A percentile compares a stretch with the other conserved stretches of the same genome.
These are phyloP conservation scores for Drosophila navojoa DNA, from an alignment of 1,140 invertebrate species.

Conservation along the genomic window DNA sequence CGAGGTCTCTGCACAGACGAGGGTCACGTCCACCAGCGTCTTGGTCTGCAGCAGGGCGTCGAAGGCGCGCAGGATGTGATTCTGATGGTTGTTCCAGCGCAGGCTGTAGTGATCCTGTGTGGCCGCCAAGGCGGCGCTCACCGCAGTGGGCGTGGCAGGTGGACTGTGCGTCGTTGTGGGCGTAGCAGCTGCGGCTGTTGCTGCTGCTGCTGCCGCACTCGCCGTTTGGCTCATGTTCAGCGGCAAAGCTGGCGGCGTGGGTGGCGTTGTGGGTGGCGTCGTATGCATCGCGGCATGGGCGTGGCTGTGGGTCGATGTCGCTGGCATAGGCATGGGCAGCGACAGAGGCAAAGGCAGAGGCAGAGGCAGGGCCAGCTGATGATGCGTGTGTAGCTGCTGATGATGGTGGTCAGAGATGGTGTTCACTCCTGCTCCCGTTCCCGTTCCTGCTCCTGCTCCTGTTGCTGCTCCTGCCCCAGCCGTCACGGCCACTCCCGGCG, in stretches of 20 bases:
- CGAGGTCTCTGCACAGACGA: slow-evolving; percentile 92
- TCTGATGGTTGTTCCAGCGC: slow-evolving; percentile 96
- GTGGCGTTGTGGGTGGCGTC: slow-evolving; percentile 76
- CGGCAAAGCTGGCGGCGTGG: slow-evolving; percentile 69
- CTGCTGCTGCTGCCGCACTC: slow-evolving; percentile 55
- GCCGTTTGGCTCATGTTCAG: slow-evolving; percentile 70
- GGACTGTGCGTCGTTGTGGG: slow-evolving; percentile 51
- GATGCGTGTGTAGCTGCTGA: slow-evolving; percentile 19
- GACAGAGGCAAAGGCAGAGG: slow-evolving; percentile 29
- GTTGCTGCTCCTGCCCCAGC: slow-evolving; percentile 6
- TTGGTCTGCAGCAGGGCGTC: slow-evolving; percentile 93
- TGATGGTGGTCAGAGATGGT: slow-evolving; percentile 17
- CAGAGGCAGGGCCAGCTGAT: slow-evolving; percentile 31
- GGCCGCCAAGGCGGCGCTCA: slow-evolving; percentile 13
- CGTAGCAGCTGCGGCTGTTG: slow-evolving; percentile 8
- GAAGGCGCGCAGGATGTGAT: slow-evolving; percentile 93
- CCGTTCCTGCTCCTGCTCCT: too few species aligned
- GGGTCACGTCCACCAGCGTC: slow-evolving; percentile 93
- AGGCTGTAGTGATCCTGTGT: slow-evolving; percentile 93
- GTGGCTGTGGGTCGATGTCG: slow-evolving; percentile 45
- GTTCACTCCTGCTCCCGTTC: not conserved
- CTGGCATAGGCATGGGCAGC: slow-evolving; percentile 30
- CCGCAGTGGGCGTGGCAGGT: slow-evolving; percentile 64
- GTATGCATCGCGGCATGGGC: slow-evolving; percentile 55
- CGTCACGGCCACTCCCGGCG: not conserved